A percentile compares a stretch with the other conserved stretches of the same genome.
These are phyloP conservation scores for Sebastes taczanowskii DNA, from an alignment of 2,797 vertebrate genomes.

Conservation along the genomic window DNA sequence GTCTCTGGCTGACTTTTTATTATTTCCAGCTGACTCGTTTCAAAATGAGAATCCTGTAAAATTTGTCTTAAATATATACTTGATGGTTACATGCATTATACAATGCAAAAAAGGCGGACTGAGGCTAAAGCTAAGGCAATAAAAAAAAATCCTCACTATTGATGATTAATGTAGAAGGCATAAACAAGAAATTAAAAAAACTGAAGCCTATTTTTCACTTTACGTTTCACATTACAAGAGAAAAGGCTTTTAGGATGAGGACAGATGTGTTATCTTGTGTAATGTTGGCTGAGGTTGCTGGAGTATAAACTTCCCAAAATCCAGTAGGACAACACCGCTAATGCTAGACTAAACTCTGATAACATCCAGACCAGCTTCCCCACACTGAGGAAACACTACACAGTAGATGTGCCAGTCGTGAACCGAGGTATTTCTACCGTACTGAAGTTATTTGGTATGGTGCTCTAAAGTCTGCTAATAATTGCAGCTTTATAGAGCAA, in stretches of 20 bases:
- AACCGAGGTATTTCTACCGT: accelerated
- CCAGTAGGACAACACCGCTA: no score
- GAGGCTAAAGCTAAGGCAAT: neutral
- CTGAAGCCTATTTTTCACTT: neutral
- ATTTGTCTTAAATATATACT: neutral
- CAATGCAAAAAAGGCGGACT: neutral
- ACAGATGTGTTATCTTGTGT: neutral
- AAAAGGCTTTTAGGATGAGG: neutral
- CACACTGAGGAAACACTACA: neutral
- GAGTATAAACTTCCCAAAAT: neutral
- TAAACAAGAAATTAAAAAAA: neutral
- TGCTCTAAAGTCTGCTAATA: no score
- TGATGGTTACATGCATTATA: neutral
- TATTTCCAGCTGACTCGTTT: no score
- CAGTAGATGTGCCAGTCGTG: neutral
- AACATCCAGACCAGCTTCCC: no score
- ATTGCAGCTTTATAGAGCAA: no score
- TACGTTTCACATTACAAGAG: neutral
- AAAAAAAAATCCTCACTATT: neutral
- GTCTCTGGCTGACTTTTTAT: neutral
- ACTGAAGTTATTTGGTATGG: no score
- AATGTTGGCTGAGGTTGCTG: neutral
- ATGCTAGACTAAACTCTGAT: no score
- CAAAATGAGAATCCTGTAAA: no score
- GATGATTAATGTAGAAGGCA: neutral